Evolutionary conservation across 2,797 vertebrate genomes (phyloP).

Genomic region (Poeciliopsis paucimaculata): DNA sequence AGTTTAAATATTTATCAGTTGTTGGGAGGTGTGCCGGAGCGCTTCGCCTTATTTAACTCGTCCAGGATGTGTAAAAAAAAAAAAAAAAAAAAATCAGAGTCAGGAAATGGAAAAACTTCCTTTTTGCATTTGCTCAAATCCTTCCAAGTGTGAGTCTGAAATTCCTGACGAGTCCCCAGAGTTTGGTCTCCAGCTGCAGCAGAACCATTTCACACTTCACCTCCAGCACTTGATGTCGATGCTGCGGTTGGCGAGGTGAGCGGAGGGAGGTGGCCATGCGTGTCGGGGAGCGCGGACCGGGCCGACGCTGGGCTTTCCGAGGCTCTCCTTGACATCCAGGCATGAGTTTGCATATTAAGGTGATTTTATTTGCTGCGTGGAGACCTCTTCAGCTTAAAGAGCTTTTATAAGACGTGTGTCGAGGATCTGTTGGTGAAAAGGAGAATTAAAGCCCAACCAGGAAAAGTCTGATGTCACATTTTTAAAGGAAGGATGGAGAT

Average conservation of each 20-base stretch:
- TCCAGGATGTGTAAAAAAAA: slow-evolving; percentile 23
- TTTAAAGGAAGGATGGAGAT: not conserved
- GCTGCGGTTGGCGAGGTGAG: slow-evolving; percentile 15
- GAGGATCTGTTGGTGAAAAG: not conserved
- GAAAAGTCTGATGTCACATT: not conserved
- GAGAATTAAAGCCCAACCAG: not conserved
- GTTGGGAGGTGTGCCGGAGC: slow-evolving; percentile 11
- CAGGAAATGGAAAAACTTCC: slow-evolving; percentile 47
- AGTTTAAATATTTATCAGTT: slow-evolving; percentile 35
- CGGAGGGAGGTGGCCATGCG: slow-evolving; percentile 4
- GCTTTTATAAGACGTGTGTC: not conserved
- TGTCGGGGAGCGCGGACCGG: not conserved
- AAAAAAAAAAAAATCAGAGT: slow-evolving; percentile 27
- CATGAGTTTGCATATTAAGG: slow-evolving; percentile 11
- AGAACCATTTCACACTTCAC: slow-evolving; percentile 40
- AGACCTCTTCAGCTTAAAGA: not conserved
- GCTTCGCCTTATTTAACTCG: slow-evolving; percentile 15
- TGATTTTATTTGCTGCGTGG: not conserved
- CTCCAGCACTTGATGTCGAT: slow-evolving; percentile 31
- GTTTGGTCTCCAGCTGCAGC: slow-evolving; percentile 11
- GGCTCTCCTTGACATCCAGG: not conserved
- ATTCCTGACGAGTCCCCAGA: slow-evolving; percentile 23
- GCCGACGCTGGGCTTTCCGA: not conserved
- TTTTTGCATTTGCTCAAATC: slow-evolving; percentile 32
- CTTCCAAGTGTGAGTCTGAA: slow-evolving; percentile 36